phyloP scores from a whole-genome alignment of 2,797 vertebrate species.

The Esox lucius region DNA sequence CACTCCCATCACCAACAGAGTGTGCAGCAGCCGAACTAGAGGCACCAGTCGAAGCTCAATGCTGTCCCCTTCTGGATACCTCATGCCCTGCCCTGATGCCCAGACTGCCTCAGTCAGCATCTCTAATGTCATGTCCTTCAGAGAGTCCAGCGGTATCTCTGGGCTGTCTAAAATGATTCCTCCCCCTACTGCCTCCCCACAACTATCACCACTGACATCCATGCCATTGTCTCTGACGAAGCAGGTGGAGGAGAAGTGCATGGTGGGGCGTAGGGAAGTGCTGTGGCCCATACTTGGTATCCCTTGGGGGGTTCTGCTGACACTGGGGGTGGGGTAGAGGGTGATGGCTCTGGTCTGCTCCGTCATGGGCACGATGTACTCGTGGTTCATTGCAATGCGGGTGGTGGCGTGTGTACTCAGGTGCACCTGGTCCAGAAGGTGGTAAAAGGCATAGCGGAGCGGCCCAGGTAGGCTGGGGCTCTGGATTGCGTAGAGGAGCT shows the following conservation, averaged over 20 bases:
- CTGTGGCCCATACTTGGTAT: conserved; percentile 80
- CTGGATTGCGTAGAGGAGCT: conserved; percentile 88
- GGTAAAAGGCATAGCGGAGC: conserved; percentile 86
- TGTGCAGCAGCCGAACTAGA: conserved; percentile 86
- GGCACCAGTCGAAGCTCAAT: conserved; percentile 90
- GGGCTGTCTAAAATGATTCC: conserved; percentile 80
- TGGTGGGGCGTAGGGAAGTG: conserved; percentile 85
- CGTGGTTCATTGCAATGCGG: conserved; percentile 87
- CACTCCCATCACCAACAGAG: conserved; percentile 86
- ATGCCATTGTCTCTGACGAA: conserved; percentile 74
- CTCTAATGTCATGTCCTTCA: conserved; percentile 85
- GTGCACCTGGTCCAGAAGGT: conserved; percentile 85
- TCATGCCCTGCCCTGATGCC: conserved; percentile 79
- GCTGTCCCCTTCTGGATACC: conserved; percentile 91
- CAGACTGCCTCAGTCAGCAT: conserved; percentile 87
- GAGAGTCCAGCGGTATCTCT: conserved; percentile 85
- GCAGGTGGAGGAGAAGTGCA: conserved; percentile 83
- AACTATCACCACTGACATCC: conserved; percentile 18
- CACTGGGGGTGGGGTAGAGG: conserved; percentile 73
- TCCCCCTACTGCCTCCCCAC: conserved; percentile 40
- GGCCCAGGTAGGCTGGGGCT: conserved; percentile 84
- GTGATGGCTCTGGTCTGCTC: conserved; percentile 82
- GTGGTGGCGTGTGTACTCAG: conserved; percentile 84
- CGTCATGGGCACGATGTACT: conserved; percentile 94
- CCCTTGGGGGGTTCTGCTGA: conserved; percentile 62